These are phyloP conservation scores for Noctua pronuba DNA, from an alignment of 2,888 invertebrate genomes.

Conservation along the genomic window DNA sequence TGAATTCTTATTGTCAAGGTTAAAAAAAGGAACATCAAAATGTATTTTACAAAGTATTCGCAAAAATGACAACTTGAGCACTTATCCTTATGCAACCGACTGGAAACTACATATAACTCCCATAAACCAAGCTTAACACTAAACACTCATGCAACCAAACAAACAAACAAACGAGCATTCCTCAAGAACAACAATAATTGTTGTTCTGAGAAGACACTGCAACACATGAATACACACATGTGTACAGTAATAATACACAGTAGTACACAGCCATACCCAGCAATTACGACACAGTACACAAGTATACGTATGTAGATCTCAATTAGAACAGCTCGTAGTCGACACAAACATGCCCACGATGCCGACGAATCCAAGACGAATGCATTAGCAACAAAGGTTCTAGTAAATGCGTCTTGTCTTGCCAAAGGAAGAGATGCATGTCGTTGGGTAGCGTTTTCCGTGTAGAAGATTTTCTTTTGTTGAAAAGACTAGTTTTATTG, in stretches of 20 bases:
- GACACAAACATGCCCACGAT: constrained; percentile 41
- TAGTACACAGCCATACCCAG: constrained; percentile 26
- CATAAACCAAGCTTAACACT: not conserved
- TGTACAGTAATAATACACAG: constrained; percentile 18
- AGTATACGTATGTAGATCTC: constrained; percentile 47
- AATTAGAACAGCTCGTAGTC: constrained; percentile 54
- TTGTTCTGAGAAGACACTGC: constrained; percentile 20
- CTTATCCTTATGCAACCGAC: not conserved
- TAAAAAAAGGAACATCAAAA: not conserved
- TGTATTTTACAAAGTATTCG: not conserved
- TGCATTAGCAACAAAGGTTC: constrained; percentile 49
- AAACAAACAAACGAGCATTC: constrained; percentile 9
- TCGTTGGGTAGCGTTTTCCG: not conserved
- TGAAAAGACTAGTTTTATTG: not conserved
- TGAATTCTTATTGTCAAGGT: not conserved
- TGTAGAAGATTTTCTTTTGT: constrained; percentile 1
- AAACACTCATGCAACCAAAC: not conserved
- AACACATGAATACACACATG: constrained; percentile 26
- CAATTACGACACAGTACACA: constrained; percentile 37
- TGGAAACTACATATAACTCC: constrained; percentile 2
- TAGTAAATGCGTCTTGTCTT: constrained; percentile 36
- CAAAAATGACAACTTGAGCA: not conserved
- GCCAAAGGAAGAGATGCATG: constrained; percentile 14
- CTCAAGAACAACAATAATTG: constrained; percentile 9
- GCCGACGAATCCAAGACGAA: constrained; percentile 43